Evolutionary conservation across 53 echinoderm and acorn worm species (phyloP).

Genomic region (Echinometra lucunter): DNA sequence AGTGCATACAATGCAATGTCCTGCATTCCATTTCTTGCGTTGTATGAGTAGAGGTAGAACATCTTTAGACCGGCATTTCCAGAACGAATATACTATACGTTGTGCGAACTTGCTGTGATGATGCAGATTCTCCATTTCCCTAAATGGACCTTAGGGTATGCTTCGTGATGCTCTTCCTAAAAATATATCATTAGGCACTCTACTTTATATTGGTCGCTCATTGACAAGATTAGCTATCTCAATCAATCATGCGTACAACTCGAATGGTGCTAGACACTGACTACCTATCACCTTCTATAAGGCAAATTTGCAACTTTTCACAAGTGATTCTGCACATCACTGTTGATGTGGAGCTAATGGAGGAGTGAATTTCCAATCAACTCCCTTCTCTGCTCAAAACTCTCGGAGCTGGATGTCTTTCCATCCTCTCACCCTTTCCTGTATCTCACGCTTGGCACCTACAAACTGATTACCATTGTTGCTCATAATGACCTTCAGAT

Average conservation of each 20-base stretch:
- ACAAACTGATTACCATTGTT: conserved; percentile 83
- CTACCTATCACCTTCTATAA: conserved; percentile 78
- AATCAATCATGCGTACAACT: conserved; percentile 77
- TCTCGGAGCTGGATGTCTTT: conserved; percentile 68
- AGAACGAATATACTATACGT: conserved; percentile 77
- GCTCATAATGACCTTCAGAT: conserved; percentile 69
- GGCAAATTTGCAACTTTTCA: conserved; percentile 80
- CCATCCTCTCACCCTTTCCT: conserved; percentile 77
- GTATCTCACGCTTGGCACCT: conserved; percentile 74
- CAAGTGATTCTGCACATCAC: conserved; percentile 81
- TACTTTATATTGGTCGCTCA: conserved; percentile 79
- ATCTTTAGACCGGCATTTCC: conserved; percentile 69
- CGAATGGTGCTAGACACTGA: conserved; percentile 79
- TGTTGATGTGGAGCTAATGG: conserved; percentile 85
- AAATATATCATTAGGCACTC: conserved; percentile 78
- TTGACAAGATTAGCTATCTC: conserved; percentile 82
- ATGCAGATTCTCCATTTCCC: conserved; percentile 71
- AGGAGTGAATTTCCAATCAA: conserved; percentile 79
- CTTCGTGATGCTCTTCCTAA: conserved; percentile 71
- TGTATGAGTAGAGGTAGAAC: conserved; percentile 65
- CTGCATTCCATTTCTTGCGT: conserved; percentile 63
- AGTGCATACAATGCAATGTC: conserved; percentile 49
- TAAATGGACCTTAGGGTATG: conserved; percentile 79
- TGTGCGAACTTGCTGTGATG: conserved; percentile 76
- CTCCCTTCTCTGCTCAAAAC: conserved; percentile 76